A percentile compares a stretch with the other conserved stretches of the same genome.
Evolutionary conservation across 2,888 invertebrate species (phyloP).

Genomic region (Siphonodentalium dalli): DNA sequence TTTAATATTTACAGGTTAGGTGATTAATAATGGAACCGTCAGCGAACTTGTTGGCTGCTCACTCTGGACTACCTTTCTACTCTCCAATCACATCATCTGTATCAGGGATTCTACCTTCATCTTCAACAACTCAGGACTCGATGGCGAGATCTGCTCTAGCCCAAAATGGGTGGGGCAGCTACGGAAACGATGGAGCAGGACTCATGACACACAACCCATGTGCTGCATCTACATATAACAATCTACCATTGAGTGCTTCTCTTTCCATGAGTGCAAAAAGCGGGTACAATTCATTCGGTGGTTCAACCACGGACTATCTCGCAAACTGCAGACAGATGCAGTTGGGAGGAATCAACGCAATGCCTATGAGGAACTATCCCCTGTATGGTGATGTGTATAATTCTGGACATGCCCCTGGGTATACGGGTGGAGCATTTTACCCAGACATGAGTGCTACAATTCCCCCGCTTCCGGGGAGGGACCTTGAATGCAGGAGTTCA

Average conservation of each 20-base stretch:
- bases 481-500: slow-evolving; percentile 51
- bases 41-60: slow-evolving; percentile 47
- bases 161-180: slow-evolving; percentile 53
- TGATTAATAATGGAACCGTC: slow-evolving; percentile 51
- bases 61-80: slow-evolving; percentile 48
- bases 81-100: slow-evolving; percentile 43
- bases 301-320: slow-evolving; percentile 49
- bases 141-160: slow-evolving; percentile 42
- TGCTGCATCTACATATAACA: slow-evolving; percentile 54
- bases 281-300: slow-evolving; percentile 48
- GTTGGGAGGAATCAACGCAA: slow-evolving; percentile 52
- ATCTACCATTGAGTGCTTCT: slow-evolving; percentile 51
- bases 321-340: slow-evolving; percentile 56
- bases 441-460: slow-evolving; percentile 55
- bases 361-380: slow-evolving; percentile 54
- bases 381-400: slow-evolving; percentile 58
- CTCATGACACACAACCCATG: slow-evolving; percentile 51
- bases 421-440: slow-evolving; percentile 56
- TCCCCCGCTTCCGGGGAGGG: slow-evolving; percentile 51
- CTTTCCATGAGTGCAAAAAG: slow-evolving; percentile 46
- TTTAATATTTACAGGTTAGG: slow-evolving; percentile 39
- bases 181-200: slow-evolving; percentile 41
- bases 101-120: slow-evolving; percentile 45
- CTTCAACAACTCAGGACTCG: slow-evolving; percentile 47
- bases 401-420: slow-evolving; percentile 48